A percentile compares a stretch with the other conserved stretches of the same genome.
Evolutionary conservation across 1,140 invertebrate species (phyloP).

Genomic region (Bombus terrestris): DNA sequence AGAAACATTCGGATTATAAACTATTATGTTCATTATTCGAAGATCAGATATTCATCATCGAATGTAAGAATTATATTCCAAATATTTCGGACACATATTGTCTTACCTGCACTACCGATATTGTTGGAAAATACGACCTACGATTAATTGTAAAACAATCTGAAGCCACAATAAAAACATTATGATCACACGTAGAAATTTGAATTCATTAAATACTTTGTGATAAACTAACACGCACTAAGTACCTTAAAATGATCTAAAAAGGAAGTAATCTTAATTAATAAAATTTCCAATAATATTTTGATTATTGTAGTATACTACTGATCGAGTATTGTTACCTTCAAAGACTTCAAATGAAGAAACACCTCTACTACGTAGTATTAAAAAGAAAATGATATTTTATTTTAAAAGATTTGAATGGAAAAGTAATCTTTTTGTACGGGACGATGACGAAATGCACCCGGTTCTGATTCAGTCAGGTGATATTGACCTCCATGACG

Average conservation of each 20-base stretch:
- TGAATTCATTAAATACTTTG: too few relatives aligned
- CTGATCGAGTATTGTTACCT: not conserved
- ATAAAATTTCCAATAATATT: too few relatives aligned
- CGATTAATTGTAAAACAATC: too few relatives aligned
- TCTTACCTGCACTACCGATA: not conserved
- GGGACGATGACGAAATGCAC: conserved; percentile 36
- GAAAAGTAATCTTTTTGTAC: not conserved
- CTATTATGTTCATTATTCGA: not conserved
- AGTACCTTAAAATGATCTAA: not conserved
- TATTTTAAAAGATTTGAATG: not conserved
- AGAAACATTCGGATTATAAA: not conserved
- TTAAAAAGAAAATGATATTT: not conserved
- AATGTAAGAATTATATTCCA: not conserved
- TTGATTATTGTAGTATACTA: too few relatives aligned
- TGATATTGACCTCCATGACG: conserved; percentile 71
- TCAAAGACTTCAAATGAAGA: not conserved
- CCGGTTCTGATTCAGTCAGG: conserved; percentile 45
- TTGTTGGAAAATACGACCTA: not conserved
- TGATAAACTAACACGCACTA: not conserved
- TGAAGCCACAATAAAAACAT: too few relatives aligned
- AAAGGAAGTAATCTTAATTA: not conserved
- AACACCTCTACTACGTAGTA: not conserved
- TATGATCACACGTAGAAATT: too few relatives aligned
- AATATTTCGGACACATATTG: not conserved
- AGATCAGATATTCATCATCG: not conserved